These are phyloP conservation scores for Chascanopsetta lugubris DNA, from an alignment of 2,113 vertebrate species.

Conservation along the genomic window DNA sequence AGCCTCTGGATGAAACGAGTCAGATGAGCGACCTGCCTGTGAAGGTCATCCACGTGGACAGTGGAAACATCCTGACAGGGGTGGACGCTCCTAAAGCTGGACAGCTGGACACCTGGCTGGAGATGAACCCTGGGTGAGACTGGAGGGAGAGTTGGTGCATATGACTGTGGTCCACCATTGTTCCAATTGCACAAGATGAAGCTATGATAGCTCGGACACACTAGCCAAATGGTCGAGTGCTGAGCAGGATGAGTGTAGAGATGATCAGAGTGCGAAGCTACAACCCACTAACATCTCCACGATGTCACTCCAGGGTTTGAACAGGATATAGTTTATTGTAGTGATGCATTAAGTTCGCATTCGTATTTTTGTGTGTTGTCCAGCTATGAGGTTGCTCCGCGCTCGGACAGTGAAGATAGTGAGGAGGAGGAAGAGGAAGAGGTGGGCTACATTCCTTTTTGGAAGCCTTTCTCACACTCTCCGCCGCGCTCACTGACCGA, in stretches of 20 bases:
- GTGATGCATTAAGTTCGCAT: not conserved
- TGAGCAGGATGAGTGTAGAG: too few relatives aligned
- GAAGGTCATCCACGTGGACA: conserved; percentile 96
- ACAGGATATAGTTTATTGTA: too few relatives aligned
- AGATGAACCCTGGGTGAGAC: conserved; percentile 95
- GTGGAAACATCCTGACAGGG: conserved; percentile 95
- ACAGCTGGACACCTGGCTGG: conserved; percentile 95
- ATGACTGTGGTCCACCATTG: not conserved
- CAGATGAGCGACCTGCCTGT: conserved; percentile 98
- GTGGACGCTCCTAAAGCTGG: conserved; percentile 92
- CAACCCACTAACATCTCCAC: too few relatives aligned
- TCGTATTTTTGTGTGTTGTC: conserved; percentile 3
- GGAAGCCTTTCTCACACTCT: conserved; percentile 1
- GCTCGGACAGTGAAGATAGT: conserved; percentile 96
- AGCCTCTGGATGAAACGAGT: conserved; percentile 97
- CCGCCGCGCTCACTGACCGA: conserved; percentile 6
- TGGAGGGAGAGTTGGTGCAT: conserved; percentile 78
- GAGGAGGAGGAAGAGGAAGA: conserved; percentile 91
- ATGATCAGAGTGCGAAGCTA: too few relatives aligned
- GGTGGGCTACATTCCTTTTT: conserved; percentile 70
- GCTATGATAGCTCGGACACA: too few relatives aligned
- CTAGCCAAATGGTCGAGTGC: too few relatives aligned
- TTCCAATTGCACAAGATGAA: too few relatives aligned
- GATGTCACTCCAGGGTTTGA: too few relatives aligned
- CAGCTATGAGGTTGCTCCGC: conserved; percentile 94